A percentile compares a stretch with the other conserved stretches of the same genome.
Conservation (phyloP, 2,888 invertebrate species). For the Tridacna crocea region DNA sequence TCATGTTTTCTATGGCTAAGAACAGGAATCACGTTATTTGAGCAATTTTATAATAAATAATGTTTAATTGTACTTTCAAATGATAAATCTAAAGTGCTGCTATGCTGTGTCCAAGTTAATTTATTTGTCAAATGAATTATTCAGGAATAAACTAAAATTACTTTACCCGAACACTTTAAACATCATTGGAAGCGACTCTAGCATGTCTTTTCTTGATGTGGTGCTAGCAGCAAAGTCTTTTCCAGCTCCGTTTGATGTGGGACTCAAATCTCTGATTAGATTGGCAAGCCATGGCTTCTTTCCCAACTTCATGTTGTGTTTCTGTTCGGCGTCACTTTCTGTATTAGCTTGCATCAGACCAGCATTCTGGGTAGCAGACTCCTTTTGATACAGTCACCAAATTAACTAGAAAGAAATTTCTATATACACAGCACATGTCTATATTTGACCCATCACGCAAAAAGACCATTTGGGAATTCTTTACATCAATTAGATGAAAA, state of each 20-base stretch:
- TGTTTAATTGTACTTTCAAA: too few relatives aligned
- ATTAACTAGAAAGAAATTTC: too few relatives aligned
- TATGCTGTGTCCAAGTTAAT: too few relatives aligned
- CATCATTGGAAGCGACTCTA: constrained; percentile 32
- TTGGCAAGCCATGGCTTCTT: constrained; percentile 58
- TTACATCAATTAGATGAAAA: too few relatives aligned
- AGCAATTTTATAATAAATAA: too few relatives aligned
- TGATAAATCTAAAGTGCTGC: too few relatives aligned
- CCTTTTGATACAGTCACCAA: neutral
- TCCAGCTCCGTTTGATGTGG: constrained; percentile 41
- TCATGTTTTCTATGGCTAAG: too few relatives aligned
- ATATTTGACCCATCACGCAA: too few relatives aligned
- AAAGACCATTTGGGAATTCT: neutral
- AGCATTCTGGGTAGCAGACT: neutral
- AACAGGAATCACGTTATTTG: too few relatives aligned
- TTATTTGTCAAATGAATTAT: too few relatives aligned
- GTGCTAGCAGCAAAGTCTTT: constrained; percentile 36
- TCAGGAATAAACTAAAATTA: too few relatives aligned
- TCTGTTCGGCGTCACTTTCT: neutral
- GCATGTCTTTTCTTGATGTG: constrained; percentile 38
- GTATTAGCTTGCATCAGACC: neutral
- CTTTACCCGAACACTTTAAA: constrained; percentile 48
- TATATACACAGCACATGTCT: too few relatives aligned
- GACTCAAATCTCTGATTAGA: constrained; percentile 53
- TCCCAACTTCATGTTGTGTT: constrained; percentile 41